Percentiles rank a stretch among this genome's conserved stretches.
Evolutionary conservation across 2,888 invertebrate genomes (phyloP).

Genomic region (Herminia tarsipennalis): DNA sequence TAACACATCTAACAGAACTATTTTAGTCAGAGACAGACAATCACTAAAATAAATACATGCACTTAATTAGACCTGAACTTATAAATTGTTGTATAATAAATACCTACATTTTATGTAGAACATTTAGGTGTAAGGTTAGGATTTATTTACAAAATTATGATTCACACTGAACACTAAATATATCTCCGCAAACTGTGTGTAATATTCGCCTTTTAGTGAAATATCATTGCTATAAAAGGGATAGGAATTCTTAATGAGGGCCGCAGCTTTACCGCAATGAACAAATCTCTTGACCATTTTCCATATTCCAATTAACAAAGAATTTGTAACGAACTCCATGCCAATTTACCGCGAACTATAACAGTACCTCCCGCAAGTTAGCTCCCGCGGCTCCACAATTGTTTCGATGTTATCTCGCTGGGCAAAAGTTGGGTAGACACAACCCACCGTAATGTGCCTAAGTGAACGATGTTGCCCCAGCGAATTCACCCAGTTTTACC

Average conservation of each 20-base stretch:
- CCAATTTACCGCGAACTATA: constrained; percentile 67
- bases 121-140: no score
- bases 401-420: constrained; percentile 72
- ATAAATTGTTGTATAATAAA: neutral
- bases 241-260: constrained; percentile 1
- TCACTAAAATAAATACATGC: neutral
- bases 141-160: no score
- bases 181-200: neutral
- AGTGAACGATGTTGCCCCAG: constrained; percentile 82
- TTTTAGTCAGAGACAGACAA: no score
- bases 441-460: constrained; percentile 76
- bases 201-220: neutral
- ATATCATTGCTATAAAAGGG: neutral
- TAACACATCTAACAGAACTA: no score
- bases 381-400: constrained; percentile 73
- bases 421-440: constrained; percentile 68
- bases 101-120: neutral
- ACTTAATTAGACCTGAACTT: neutral
- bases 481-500: constrained; percentile 70
- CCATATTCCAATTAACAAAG: constrained; percentile 53
- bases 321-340: constrained; percentile 60
- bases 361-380: constrained; percentile 59
- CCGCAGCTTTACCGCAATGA: constrained; percentile 5
- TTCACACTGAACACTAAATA: no score
- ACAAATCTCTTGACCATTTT: constrained; percentile 27